Evolutionary conservation across 2,888 invertebrate species (phyloP).

Genomic region (Sphecodes monilicornis): DNA sequence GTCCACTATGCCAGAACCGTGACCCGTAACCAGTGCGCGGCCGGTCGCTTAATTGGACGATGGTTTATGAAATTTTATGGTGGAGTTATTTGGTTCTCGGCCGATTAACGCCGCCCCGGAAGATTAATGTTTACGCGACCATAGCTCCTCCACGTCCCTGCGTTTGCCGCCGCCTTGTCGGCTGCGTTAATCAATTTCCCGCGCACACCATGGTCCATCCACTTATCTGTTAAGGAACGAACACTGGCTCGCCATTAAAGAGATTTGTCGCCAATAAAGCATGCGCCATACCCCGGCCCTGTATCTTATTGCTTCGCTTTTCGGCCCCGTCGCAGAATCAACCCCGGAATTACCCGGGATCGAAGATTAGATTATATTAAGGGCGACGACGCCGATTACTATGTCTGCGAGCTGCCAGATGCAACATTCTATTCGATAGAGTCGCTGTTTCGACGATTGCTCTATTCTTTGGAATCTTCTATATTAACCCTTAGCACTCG

Average conservation of each 20-base stretch:
- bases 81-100: slow-evolving; percentile 21
- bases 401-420: slow-evolving; percentile 9
- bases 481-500: too few species aligned
- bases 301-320: slow-evolving; percentile 60
- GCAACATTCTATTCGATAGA: slow-evolving; percentile 14
- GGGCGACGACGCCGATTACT: slow-evolving; percentile 54
- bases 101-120: slow-evolving; percentile 36
- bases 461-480: too few species aligned
- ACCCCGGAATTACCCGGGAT: slow-evolving; percentile 67
- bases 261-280: slow-evolving; percentile 71
- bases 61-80: slow-evolving; percentile 43
- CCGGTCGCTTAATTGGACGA: slow-evolving; percentile 49
- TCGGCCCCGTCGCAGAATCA: slow-evolving; percentile 53
- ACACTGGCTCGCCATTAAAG: slow-evolving; percentile 56
- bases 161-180: background rate
- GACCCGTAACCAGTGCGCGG: background rate
- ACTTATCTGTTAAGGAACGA: slow-evolving; percentile 53
- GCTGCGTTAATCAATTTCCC: slow-evolving; percentile 64
- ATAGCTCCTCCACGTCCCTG: slow-evolving; percentile 5
- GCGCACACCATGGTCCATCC: slow-evolving; percentile 36
- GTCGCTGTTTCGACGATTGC: too few species aligned
- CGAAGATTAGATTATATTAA: slow-evolving; percentile 75
- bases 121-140: slow-evolving; percentile 49
- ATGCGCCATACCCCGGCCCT: slow-evolving; percentile 49
- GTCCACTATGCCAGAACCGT: background rate